These are phyloP conservation scores for Pao palembangensis DNA, from an alignment of 2,113 vertebrate genomes.

Conservation along the genomic window DNA sequence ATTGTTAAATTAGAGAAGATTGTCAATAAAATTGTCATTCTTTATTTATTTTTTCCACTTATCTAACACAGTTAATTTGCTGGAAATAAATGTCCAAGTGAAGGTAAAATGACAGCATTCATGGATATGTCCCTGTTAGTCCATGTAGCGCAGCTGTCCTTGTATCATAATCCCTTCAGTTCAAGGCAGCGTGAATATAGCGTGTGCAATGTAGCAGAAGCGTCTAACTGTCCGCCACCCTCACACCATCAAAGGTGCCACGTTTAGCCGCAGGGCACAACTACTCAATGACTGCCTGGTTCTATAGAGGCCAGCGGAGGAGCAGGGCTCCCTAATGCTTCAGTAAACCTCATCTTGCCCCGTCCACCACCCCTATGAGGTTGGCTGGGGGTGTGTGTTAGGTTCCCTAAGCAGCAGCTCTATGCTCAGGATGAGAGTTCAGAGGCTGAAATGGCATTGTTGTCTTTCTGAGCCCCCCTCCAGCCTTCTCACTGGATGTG, in stretches of 20 bases:
- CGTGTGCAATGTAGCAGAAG: slow-evolving; percentile 64
- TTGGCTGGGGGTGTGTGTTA: slow-evolving; percentile 21
- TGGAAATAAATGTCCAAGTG: not conserved
- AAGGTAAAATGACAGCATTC: not conserved
- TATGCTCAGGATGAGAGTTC: slow-evolving; percentile 5
- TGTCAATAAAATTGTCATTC: no score
- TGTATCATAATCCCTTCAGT: slow-evolving; percentile 36
- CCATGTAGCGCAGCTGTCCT: slow-evolving; percentile 21
- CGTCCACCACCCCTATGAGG: slow-evolving; percentile 13
- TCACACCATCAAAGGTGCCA: slow-evolving; percentile 61
- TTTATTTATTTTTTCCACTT: no score
- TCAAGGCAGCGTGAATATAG: slow-evolving; percentile 46
- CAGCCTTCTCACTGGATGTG: slow-evolving; percentile 25
- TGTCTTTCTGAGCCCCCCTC: slow-evolving; percentile 4
- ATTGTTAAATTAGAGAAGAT: no score
- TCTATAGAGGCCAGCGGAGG: slow-evolving; percentile 50
- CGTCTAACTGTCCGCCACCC: slow-evolving; percentile 54
- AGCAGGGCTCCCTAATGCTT: slow-evolving; percentile 53
- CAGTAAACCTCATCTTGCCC: slow-evolving; percentile 18
- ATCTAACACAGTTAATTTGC: no score
- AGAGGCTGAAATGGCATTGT: slow-evolving; percentile 3
- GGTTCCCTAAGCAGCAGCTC: slow-evolving; percentile 20
- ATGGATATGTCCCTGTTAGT: not conserved
- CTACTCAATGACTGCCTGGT: slow-evolving; percentile 51
- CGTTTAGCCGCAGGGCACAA: slow-evolving; percentile 58